Evolutionary conservation across 2,113 vertebrate genomes (phyloP).

Genomic region (Anser cygnoides): DNA sequence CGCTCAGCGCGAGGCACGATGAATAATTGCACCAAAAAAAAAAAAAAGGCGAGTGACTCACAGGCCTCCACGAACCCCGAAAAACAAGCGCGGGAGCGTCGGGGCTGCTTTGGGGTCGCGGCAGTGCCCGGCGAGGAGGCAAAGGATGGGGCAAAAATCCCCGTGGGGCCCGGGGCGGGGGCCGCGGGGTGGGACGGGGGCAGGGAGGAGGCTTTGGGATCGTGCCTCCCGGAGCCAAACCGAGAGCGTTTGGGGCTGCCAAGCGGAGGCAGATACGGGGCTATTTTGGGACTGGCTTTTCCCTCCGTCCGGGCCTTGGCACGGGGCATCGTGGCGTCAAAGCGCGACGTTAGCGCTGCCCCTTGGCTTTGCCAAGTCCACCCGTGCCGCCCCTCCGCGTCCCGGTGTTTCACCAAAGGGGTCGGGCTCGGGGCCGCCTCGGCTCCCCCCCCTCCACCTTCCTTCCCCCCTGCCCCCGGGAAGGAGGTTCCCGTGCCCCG

Average conservation of each 20-base stretch:
- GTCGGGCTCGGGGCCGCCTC: not conserved
- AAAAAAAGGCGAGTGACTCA: not conserved
- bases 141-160: not conserved
- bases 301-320: not conserved
- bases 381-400: not conserved
- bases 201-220: not conserved
- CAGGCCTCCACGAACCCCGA: not conserved
- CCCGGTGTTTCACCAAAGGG: not conserved
- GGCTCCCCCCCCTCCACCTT: not conserved
- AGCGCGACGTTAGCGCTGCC: not conserved
- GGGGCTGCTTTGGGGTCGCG: not conserved
- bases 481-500: not conserved
- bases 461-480: not conserved
- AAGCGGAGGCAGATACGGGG: not conserved
- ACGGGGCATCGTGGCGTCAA: not conserved
- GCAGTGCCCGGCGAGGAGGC: not conserved
- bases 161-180: accelerated
- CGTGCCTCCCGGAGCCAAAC: not conserved
- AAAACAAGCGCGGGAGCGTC: not conserved
- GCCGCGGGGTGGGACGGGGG: not conserved
- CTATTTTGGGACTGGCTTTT: slow-evolving; percentile 20
- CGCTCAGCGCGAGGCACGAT: accelerated
- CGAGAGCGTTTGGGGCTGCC: not conserved
- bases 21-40: not conserved
- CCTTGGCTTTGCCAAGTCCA: not conserved